Base-by-base conservation (phyloP, 2,113 vertebrate genomes). In the Oryctolagus cuniculus region DNA sequence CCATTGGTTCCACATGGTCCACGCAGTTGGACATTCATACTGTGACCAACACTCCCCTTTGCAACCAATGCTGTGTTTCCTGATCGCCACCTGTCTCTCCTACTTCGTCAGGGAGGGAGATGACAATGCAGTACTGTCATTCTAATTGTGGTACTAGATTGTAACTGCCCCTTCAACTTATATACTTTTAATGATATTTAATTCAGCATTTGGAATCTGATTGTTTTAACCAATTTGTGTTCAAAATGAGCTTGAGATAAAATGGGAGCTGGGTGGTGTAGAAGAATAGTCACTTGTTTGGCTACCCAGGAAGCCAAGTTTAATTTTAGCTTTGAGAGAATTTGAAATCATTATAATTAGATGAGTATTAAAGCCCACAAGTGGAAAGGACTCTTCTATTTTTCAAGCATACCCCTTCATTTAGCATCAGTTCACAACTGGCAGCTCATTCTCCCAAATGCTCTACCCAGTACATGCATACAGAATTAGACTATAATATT, bases 271-370 rank as follows among this genome's bases (percentile, higher is more conserved):
- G 89, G 53, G 72, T 91, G n/a, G 53, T 74, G 3, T 29, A 74
- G 96, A 91, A 92, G 64, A 83, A 97, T 79, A 98, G 93, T 93
- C 67, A 61, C 16, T 82, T 95, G 95, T 95, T 97, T 97, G 94
- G 79, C 93, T 96, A 87, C 95, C 81, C 93, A 96, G 77, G 90
- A 97, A 97, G 91, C 77, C 97, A 97, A 98, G 96, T 87, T 97
- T 97, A 92, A 96, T 96, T 95, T 98, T 97, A 89, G 95, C 96
- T 87, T 66, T 61, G 84, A 89, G 95, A 94, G 96, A 97, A 97
- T 97, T 96, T 94, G 88, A 97, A 97, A 97, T 98, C 95, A 97
- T 97, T 96, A 96, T 98, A 97, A 98, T 98, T 97, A 97, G 84
- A 97, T 96, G 95, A 83, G 70, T 92, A 97, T 96, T 97, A 97